Conservation (phyloP, 1,140 invertebrate genomes). For the Maniola jurtina region DNA sequence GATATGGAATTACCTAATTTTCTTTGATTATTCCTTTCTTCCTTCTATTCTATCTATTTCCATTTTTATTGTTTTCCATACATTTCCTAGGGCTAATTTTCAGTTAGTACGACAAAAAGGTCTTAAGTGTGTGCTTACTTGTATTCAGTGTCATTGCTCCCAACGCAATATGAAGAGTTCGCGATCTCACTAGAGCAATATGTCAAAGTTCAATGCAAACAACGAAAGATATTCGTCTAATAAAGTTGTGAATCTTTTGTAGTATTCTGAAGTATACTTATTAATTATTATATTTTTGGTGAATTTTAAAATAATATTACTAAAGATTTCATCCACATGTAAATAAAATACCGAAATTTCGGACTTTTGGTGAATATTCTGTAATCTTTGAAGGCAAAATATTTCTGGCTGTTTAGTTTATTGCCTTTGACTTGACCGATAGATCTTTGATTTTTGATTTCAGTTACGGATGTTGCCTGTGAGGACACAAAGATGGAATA, state of each 20-base stretch:
- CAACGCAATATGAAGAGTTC: slow-evolving; percentile 27
- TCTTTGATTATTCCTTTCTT: too few relatives aligned
- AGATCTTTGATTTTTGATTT: too few relatives aligned
- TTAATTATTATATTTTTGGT: not conserved
- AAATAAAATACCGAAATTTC: too few relatives aligned
- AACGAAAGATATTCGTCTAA: slow-evolving; percentile 2
- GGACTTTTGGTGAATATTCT: too few relatives aligned
- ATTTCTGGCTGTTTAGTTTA: too few relatives aligned
- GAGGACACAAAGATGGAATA: too few relatives aligned
- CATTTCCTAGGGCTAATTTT: not conserved
- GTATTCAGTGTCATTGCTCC: slow-evolving; percentile 32
- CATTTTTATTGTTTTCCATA: not conserved
- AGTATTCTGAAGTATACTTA: not conserved
- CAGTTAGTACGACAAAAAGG: not conserved
- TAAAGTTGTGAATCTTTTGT: not conserved
- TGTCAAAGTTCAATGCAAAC: slow-evolving; percentile 37
- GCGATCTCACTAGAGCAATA: slow-evolving; percentile 34
- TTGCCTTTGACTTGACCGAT: too few relatives aligned
- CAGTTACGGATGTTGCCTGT: too few relatives aligned
- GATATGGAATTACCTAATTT: too few relatives aligned
- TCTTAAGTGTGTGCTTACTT: slow-evolving; percentile 17
- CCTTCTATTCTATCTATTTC: too few relatives aligned
- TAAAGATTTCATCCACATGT: too few relatives aligned
- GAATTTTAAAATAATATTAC: not conserved
- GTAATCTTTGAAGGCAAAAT: too few relatives aligned